phyloP scores from a whole-genome alignment of 2,888 invertebrate species.

The Erpobdella octoculata region DNA sequence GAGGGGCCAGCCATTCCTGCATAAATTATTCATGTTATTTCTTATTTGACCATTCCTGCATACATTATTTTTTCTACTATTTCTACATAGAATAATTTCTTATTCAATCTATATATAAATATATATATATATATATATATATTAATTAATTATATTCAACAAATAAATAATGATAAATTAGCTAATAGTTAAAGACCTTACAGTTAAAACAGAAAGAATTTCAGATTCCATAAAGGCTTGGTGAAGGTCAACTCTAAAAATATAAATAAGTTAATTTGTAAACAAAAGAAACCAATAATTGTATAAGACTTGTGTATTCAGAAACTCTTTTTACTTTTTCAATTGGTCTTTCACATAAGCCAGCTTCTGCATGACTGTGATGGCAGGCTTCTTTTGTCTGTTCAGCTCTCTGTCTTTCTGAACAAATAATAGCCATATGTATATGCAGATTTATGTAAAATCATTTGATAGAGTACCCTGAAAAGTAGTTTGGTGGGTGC shows the following conservation, averaged over 20 bases:
- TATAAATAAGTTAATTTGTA: not conserved
- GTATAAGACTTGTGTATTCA: slow-evolving; percentile 33
- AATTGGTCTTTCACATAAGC: slow-evolving; percentile 80
- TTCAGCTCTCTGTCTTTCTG: slow-evolving; percentile 82
- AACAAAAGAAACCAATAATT: not conserved
- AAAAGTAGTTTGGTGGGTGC: too few species aligned
- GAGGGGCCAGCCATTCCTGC: slow-evolving; percentile 94
- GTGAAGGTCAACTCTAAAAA: slow-evolving; percentile 66
- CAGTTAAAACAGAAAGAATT: slow-evolving; percentile 54
- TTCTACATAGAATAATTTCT: too few species aligned
- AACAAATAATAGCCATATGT: too few species aligned
- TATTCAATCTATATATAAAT: too few species aligned
- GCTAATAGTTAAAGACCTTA: slow-evolving; percentile 37
- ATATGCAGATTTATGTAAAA: too few species aligned
- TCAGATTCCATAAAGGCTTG: slow-evolving; percentile 93
- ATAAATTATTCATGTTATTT: slow-evolving; percentile 54
- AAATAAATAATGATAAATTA: not conserved
- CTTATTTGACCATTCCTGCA: not conserved
- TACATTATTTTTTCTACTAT: not conserved
- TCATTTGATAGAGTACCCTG: too few species aligned
- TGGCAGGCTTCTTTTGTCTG: slow-evolving; percentile 73
- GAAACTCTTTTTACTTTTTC: slow-evolving; percentile 82
- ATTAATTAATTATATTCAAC: not conserved
- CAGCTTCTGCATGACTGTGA: slow-evolving; percentile 81
- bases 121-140: not conserved